A percentile compares a stretch with the other conserved stretches of the same genome.
These are phyloP conservation scores for Himalopsyche japonica DNA, from an alignment of 2,888 invertebrate genomes.

Conservation along the genomic window DNA sequence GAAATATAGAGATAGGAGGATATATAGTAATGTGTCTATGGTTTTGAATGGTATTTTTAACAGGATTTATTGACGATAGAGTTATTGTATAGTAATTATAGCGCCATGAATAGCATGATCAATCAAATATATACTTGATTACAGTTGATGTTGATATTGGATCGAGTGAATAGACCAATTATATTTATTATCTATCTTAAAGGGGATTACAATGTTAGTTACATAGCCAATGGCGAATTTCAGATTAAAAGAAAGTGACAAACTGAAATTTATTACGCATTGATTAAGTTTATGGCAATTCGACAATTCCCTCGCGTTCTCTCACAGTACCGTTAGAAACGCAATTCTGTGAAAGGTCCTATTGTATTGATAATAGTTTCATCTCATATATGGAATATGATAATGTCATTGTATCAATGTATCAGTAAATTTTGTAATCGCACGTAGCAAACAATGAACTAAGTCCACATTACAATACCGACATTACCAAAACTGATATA, in stretches of 20 bases:
- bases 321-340: no score
- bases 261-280: not conserved
- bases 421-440: no score
- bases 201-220: not conserved
- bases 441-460: no score
- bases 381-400: no score
- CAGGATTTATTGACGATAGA: no score
- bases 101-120: not conserved
- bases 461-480: no score
- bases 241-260: not conserved
- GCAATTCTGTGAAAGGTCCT: no score
- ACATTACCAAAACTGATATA: no score
- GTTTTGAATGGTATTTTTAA: no score
- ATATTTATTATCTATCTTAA: not conserved
- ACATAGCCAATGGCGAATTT: not conserved
- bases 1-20: not conserved
- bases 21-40: not conserved
- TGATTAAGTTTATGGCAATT: not conserved
- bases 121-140: not conserved
- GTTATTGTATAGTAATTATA: not conserved
- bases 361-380: no score
- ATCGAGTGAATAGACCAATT: not conserved
- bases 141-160: not conserved
- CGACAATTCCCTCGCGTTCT: no score
- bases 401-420: no score